Conservation (phyloP, 2,888 invertebrate genomes). For the Polietes domitor region DNA sequence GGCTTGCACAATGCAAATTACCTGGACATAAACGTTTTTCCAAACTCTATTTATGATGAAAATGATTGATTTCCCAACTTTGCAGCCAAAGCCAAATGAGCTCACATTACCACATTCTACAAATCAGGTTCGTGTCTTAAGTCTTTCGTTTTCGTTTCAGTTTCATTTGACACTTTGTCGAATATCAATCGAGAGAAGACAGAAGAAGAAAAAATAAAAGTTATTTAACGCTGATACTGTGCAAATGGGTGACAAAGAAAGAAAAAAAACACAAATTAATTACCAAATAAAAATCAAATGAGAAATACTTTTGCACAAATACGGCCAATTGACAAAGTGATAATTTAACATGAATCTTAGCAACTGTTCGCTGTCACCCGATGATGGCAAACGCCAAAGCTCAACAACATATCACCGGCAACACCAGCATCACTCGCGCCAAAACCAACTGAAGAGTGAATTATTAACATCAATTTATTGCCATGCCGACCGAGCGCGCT, state of each 20-base stretch:
- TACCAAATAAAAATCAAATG: constrained; percentile 57
- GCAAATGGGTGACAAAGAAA: constrained; percentile 13
- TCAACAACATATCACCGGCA: constrained; percentile 55
- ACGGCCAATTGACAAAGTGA: constrained; percentile 67
- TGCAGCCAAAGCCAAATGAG: not conserved
- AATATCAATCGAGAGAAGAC: constrained; percentile 1
- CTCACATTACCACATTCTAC: not conserved
- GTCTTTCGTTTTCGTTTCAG: constrained; percentile 36
- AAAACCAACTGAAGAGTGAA: constrained; percentile 41
- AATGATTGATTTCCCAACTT: not conserved
- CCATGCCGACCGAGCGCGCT: constrained; percentile 21
- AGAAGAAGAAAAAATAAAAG: not conserved
- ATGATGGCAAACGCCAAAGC: constrained; percentile 64
- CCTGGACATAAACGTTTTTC: not conserved
- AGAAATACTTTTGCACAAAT: constrained; percentile 63
- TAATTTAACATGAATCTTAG: constrained; percentile 67
- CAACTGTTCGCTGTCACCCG: constrained; percentile 65
- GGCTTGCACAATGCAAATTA: constrained; percentile 2
- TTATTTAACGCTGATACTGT: constrained; percentile 20
- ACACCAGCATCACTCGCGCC: constrained; percentile 35
- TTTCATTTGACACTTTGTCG: not conserved
- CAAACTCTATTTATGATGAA: constrained; percentile 4
- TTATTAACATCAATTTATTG: constrained; percentile 65
- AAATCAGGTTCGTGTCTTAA: constrained; percentile 48
- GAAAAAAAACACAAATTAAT: constrained; percentile 62